phyloP scores from a whole-genome alignment of 1,140 invertebrate species.

The Oedothorax gibbosus region DNA sequence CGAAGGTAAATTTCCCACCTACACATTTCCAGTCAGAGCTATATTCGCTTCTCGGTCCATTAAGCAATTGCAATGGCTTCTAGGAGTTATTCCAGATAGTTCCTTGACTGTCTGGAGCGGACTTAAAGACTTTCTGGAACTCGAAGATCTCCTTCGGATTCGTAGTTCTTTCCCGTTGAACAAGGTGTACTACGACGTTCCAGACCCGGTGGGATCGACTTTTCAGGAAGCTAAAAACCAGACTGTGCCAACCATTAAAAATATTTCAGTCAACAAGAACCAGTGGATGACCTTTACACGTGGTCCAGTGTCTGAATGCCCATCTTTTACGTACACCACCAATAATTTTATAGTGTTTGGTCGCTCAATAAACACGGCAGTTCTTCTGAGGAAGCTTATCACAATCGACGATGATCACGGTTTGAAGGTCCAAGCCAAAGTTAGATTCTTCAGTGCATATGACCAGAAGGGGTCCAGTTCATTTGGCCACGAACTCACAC shows the following conservation, averaged over 20 bases:
- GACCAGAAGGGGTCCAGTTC: not conserved
- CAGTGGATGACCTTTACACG: slow-evolving; percentile 36
- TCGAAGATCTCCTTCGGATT: slow-evolving; percentile 47
- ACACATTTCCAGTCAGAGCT: slow-evolving; percentile 86
- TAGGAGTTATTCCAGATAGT: slow-evolving; percentile 60
- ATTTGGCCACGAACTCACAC: not conserved
- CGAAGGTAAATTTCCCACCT: slow-evolving; percentile 71
- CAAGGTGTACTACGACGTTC: slow-evolving; percentile 57
- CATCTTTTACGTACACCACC: slow-evolving; percentile 21
- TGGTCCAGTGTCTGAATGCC: not conserved
- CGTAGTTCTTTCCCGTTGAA: slow-evolving; percentile 24
- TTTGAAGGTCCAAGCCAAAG: slow-evolving; percentile 14
- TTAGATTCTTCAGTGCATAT: slow-evolving; percentile 29
- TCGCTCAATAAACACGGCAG: slow-evolving; percentile 1
- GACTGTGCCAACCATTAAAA: not conserved
- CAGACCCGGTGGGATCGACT: not conserved
- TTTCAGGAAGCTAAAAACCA: not conserved
- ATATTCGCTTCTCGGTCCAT: slow-evolving; percentile 77
- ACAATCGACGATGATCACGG: not conserved
- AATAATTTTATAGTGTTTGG: slow-evolving; percentile 42
- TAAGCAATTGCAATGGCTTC: slow-evolving; percentile 68
- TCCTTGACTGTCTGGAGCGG: slow-evolving; percentile 82
- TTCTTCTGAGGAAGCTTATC: slow-evolving; percentile 30
- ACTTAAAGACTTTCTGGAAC: slow-evolving; percentile 64
- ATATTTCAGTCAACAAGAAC: not conserved